These are phyloP conservation scores for Alviniconcha marisindica DNA, from an alignment of 1,140 invertebrate species.

Conservation along the genomic window DNA sequence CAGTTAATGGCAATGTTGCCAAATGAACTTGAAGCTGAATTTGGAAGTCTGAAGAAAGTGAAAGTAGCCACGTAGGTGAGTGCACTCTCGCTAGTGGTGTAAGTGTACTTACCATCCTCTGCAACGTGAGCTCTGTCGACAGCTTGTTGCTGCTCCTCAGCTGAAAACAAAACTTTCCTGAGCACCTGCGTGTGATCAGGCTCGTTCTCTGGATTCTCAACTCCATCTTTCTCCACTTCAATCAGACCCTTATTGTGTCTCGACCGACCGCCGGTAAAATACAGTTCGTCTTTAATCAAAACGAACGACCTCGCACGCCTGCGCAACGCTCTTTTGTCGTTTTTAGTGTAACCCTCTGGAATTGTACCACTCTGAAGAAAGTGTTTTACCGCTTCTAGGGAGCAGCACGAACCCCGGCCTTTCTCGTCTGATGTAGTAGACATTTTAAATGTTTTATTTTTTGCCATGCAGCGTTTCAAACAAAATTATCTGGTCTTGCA, in stretches of 20 bases:
- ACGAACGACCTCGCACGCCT: slow-evolving; percentile 40
- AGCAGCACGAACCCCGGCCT: not conserved
- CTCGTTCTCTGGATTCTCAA: slow-evolving; percentile 17
- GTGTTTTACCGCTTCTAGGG: slow-evolving; percentile 14
- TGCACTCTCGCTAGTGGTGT: too few species aligned
- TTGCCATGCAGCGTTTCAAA: not conserved
- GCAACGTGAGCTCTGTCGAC: slow-evolving; percentile 6
- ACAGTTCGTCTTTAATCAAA: slow-evolving; percentile 23
- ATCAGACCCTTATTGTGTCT: not conserved
- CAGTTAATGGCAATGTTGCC: too few species aligned
- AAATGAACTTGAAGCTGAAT: too few species aligned
- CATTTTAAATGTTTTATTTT: not conserved
- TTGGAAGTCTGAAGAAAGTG: too few species aligned
- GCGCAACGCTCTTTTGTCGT: slow-evolving; percentile 37
- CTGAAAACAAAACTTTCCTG: slow-evolving; percentile 24
- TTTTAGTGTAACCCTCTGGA: slow-evolving; percentile 31
- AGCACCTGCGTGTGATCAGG: slow-evolving; percentile 18
- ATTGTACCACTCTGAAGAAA: slow-evolving; percentile 37
- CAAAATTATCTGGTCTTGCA: not conserved
- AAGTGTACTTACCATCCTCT: slow-evolving; percentile 23
- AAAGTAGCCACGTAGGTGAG: too few species aligned
- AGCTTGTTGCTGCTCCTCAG: slow-evolving; percentile 11
- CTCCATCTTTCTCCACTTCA: not conserved
- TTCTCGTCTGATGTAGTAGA: slow-evolving; percentile 1
- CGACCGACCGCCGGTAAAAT: slow-evolving; percentile 32